phyloP scores from a whole-genome alignment of 1,140 invertebrate species.

The Halyomorpha halys region DNA sequence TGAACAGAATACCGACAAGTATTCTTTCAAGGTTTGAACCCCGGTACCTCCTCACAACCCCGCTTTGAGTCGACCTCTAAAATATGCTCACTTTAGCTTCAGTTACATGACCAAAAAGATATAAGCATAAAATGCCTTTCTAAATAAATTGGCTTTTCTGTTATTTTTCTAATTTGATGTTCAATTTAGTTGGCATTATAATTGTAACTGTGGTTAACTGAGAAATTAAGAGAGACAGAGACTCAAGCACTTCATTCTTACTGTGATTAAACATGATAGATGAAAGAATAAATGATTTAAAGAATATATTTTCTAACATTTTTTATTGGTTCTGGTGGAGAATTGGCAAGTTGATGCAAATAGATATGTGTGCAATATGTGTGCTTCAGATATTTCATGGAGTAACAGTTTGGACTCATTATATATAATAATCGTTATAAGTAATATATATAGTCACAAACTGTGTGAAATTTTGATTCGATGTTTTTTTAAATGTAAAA shows the following conservation, averaged over 20 bases:
- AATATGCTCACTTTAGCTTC: background rate
- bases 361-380: slow-evolving; percentile 12
- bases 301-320: slow-evolving; percentile 17
- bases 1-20: slow-evolving; percentile 15
- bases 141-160: too few species aligned
- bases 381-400: background rate
- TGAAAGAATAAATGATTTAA: slow-evolving; percentile 16
- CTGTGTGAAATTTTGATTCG: slow-evolving; percentile 17
- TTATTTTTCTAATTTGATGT: slow-evolving; percentile 1
- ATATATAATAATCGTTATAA: slow-evolving; percentile 13
- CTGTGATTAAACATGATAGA: slow-evolving; percentile 18
- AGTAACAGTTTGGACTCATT: slow-evolving; percentile 12
- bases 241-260: slow-evolving; percentile 18
- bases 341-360: background rate
- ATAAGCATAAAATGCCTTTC: too few species aligned
- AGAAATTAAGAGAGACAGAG: slow-evolving; percentile 11
- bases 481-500: slow-evolving; percentile 25
- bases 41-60: slow-evolving; percentile 16
- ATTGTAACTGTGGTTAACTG: background rate
- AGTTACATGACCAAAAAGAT: background rate
- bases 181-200: background rate
- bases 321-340: background rate
- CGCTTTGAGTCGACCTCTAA: slow-evolving; percentile 16
- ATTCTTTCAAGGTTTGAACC: slow-evolving; percentile 15
- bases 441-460: slow-evolving; percentile 11